A percentile compares a stretch with the other conserved stretches of the same genome.
phyloP scores from a whole-genome alignment of 2,797 vertebrate species.

The Tapirus indicus region DNA sequence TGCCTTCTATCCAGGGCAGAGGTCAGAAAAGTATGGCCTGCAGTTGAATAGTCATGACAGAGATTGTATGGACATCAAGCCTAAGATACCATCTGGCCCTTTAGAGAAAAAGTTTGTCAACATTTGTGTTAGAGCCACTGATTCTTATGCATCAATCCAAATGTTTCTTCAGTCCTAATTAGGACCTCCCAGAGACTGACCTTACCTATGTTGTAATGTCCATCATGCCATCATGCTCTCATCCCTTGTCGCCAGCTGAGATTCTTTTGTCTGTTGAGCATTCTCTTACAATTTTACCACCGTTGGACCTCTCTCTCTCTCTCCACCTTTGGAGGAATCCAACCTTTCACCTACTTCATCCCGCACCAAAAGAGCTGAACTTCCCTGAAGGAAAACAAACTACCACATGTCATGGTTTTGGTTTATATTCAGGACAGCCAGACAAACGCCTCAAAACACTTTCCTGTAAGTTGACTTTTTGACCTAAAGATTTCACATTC shows the following conservation, averaged over 20 bases:
- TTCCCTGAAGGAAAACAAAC: background rate
- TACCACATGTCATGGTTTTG: background rate
- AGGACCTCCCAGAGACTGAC: background rate
- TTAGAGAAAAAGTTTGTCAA: background rate
- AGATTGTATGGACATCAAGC: background rate
- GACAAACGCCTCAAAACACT: background rate
- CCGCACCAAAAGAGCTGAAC: background rate
- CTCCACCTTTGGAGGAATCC: background rate
- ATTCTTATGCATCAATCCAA: background rate
- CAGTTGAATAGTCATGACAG: no score
- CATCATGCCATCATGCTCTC: no score
- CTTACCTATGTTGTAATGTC: background rate
- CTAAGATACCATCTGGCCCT: background rate
- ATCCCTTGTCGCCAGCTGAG: background rate
- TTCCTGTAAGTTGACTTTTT: background rate
- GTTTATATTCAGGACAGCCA: background rate
- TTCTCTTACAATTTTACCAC: background rate
- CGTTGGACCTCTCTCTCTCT: background rate
- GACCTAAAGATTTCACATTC: background rate
- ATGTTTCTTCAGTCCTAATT: background rate
- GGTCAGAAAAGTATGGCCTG: background rate
- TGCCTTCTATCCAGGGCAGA: background rate
- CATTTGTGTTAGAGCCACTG: background rate
- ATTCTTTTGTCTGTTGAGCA: background rate
- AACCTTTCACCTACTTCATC: background rate